Evolutionary conservation across 1,140 invertebrate species (phyloP), one percentile per base, ranked within the genome.

Genomic region (Lucilia cuprina): DNA sequence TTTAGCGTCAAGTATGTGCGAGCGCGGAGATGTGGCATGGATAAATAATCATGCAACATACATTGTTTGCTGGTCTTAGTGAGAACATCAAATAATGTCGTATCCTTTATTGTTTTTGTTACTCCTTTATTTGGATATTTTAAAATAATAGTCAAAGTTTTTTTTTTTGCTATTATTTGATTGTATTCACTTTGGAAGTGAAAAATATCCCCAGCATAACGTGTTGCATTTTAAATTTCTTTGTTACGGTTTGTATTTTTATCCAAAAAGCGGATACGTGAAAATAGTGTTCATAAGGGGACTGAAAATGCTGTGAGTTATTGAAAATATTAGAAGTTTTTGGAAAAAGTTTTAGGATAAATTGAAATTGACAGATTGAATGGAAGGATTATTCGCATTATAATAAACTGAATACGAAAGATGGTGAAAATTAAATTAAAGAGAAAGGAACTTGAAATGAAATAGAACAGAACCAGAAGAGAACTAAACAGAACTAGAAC

Each of bases 101-200:
- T 47, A 78, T 78, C 75, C 35, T 41, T 19, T 47, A 2, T 30
- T 30, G 25, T 30, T 41, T 35, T 30, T 75, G 13, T 47, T 77
- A 2, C 17, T 78, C 35, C 47, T 78, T 19, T 78, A 41, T 5
- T 47, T 47, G 10, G 34, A 8, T 47, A 41, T 35, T 47, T 41
- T 47, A 41, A 78, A 78, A 78, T 78, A 78, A 78, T 78, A 78
- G 35, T 47, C 17, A 78, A 70, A 78, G 75, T 78, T 78, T 77
- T 47, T 78, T 47, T 14, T 75, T 14, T 75, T 30, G 74, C 5
- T 78, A 2, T 9, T 78, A 77, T 77, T 34, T 77, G 12, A 12
- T 77, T 77, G 74, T 75, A 34, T 75, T 21, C 25, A 17, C 25
- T 74, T 74, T 74, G 74, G 13, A 47, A 78, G 35, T 49, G 75